Evolutionary conservation across 1,140 invertebrate genomes (phyloP).

Genomic region (Elymnias hypermnestra): DNA sequence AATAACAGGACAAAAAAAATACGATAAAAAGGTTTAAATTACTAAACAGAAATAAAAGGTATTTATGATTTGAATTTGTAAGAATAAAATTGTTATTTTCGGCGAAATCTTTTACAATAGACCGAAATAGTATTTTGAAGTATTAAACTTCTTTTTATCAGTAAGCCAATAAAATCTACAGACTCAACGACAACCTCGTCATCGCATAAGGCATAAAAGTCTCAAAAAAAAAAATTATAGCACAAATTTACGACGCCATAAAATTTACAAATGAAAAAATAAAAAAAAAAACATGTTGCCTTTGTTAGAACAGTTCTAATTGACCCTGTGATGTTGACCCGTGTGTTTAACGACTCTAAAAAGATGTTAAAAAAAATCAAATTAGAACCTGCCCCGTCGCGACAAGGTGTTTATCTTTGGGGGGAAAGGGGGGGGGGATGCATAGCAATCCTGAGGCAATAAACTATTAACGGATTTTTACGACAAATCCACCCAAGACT

Average conservation of each 20-base stretch:
- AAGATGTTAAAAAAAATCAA: constrained; percentile 41
- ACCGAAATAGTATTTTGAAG: too few species aligned
- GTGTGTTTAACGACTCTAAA: constrained; percentile 45
- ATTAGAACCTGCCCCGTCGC: constrained; percentile 16
- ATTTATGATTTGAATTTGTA: too few species aligned
- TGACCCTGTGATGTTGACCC: constrained; percentile 36
- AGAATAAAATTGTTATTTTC: too few species aligned
- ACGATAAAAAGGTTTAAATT: too few species aligned
- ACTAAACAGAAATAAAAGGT: too few species aligned
- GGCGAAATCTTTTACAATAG: too few species aligned
- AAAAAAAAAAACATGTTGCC: constrained; percentile 29
- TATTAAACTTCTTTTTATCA: too few species aligned
- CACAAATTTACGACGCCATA: constrained; percentile 25
- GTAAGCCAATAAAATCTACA: too few species aligned
- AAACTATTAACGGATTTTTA: constrained; percentile 63
- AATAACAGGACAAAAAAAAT: too few species aligned
- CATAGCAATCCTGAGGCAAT: constrained; percentile 22
- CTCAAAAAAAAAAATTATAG: constrained; percentile 38
- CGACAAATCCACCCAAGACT: constrained; percentile 60
- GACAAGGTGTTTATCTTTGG: constrained; percentile 34
- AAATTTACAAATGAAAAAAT: constrained; percentile 46
- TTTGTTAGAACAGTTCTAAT: constrained; percentile 52
- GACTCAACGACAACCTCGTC: constrained; percentile 14
- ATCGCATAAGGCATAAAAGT: constrained; percentile 37
- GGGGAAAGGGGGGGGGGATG: constrained; percentile 24